Evolutionary conservation across 2,888 invertebrate genomes (phyloP).

Genomic region (Hartigia nigra): DNA sequence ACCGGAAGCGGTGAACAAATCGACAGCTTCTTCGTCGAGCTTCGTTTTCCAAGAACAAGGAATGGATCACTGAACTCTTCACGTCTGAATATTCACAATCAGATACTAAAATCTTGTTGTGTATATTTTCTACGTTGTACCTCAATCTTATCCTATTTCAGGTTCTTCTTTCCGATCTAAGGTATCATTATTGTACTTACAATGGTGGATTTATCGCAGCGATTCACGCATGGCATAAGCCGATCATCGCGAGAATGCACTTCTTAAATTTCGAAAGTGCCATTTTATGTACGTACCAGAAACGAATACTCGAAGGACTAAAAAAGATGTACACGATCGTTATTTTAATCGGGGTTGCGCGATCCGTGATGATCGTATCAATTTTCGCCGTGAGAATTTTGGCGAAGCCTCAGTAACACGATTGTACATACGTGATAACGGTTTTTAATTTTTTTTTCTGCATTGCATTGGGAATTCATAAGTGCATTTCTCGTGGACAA

Average conservation of each 20-base stretch:
- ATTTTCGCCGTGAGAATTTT: neutral
- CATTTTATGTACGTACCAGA: constrained; percentile 15
- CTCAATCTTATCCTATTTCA: neutral
- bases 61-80: neutral
- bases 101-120: neutral
- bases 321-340: neutral
- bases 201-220: neutral
- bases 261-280: constrained; percentile 23
- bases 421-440: neutral
- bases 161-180: neutral
- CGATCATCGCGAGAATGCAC: constrained; percentile 25
- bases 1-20: neutral
- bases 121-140: no score
- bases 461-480: neutral
- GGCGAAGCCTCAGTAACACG: neutral
- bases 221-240: constrained; percentile 11
- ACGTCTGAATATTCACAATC: neutral
- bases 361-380: neutral
- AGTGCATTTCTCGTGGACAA: neutral
- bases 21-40: neutral
- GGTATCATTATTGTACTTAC: neutral
- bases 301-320: constrained; percentile 4
- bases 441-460: neutral
- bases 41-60: neutral
- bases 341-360: neutral